Evolutionary conservation across 1,140 invertebrate genomes (phyloP), one percentile per base, ranked within the genome.

Genomic region (Eupristina koningsbergeri): DNA sequence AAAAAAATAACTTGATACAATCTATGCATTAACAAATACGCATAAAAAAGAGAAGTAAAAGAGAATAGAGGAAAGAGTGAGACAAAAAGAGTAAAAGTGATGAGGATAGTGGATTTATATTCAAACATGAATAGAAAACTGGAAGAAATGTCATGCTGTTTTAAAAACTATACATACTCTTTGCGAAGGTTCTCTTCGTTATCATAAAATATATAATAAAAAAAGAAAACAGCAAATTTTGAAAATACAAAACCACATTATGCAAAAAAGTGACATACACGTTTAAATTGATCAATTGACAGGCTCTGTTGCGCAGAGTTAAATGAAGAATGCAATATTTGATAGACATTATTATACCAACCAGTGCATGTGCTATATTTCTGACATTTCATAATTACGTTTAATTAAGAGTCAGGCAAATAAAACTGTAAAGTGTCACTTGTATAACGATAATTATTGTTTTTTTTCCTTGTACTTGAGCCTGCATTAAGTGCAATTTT

Each of bases 131-230:
- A 31, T 39, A 85, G 81, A 50, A 77, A 69, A 47, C 63, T 75
- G 17, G 76, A 61, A 31, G 64, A 86, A 88, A 89, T 92, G 91
- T 92, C 91, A 92, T 91, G 91, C 91, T 92, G 90, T 91, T 92
- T 87, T 87, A 78, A 84, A 85, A 87, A 73, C 80, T 22, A 71
- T 76, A 79, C 26, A 47, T 77, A 41, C 67, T 45, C 74, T 80
- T 36, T 80, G 71, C 74, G 64, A 84, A 84, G 31, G 78, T 80
- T 73, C 74, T 53, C 31, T 80, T 39, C 19, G 29, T 50, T 74
- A 22, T 29, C 26, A 31, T 64, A 29, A 76, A 63, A 58, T 34
- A 58, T 84, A 67, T 58, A 29, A 83, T 29, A 61, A 41, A 84
- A 85, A 84, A 78, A 58, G 26, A 26, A n/a, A 39, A 79, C 22